Evolutionary conservation across 2,888 invertebrate species (phyloP).

Genomic region (Leptothorax acervorum): DNA sequence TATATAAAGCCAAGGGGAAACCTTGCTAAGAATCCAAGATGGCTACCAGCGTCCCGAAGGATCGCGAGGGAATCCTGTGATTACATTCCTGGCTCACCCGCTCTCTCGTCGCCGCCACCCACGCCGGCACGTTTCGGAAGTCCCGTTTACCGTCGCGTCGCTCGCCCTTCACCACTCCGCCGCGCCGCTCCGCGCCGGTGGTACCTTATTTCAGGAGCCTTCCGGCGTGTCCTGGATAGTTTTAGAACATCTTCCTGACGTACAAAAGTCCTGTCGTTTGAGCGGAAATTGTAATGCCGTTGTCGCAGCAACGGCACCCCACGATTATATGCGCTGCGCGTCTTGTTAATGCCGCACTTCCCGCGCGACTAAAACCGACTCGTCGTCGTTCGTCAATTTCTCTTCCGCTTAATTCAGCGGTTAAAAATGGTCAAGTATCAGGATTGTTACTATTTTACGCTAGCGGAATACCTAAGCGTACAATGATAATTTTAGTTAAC

Average conservation of each 20-base stretch:
- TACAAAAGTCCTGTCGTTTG: slow-evolving; percentile 50
- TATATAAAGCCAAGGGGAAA: slow-evolving; percentile 77
- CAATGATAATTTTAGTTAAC: slow-evolving; percentile 11
- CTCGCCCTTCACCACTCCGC: slow-evolving; percentile 4
- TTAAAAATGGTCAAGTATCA: not conserved
- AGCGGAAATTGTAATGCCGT: slow-evolving; percentile 46
- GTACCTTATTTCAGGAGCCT: slow-evolving; percentile 70
- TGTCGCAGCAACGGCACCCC: slow-evolving; percentile 4
- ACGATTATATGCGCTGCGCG: slow-evolving; percentile 8
- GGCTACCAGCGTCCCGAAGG: slow-evolving; percentile 83
- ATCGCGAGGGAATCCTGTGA: slow-evolving; percentile 85
- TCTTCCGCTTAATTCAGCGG: not conserved
- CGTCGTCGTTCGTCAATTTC: not conserved
- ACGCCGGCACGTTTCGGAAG: slow-evolving; percentile 57
- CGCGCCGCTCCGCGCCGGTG: slow-evolving; percentile 4
- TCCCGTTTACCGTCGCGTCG: slow-evolving; percentile 43
- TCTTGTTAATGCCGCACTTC: slow-evolving; percentile 9
- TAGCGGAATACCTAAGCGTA: not conserved
- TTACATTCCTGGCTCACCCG: slow-evolving; percentile 83
- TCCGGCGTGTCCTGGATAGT: slow-evolving; percentile 71
- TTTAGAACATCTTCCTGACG: slow-evolving; percentile 71
- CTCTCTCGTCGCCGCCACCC: slow-evolving; percentile 55
- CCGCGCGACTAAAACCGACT: not conserved
- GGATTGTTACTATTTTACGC: not conserved
- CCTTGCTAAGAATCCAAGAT: slow-evolving; percentile 84